phyloP scores from a whole-genome alignment of 2,888 invertebrate species.

The Melipona bicolor region DNA sequence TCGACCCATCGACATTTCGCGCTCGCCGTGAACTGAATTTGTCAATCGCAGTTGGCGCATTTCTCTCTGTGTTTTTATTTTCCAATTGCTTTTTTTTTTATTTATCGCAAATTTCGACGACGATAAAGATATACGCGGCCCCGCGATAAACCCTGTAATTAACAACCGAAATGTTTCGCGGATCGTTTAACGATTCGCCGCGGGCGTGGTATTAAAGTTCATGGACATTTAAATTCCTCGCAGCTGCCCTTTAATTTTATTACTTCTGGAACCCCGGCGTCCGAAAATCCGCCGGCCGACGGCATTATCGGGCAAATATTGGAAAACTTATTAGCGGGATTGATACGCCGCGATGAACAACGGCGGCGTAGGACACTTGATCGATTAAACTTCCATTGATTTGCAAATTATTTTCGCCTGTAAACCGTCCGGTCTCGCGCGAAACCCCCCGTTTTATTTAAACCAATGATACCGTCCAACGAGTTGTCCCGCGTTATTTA shows the following conservation, averaged over 20 bases:
- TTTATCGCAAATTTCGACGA: neutral
- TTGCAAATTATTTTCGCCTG: conserved; percentile 25
- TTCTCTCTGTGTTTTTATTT: neutral
- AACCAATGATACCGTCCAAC: neutral
- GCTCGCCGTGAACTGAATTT: neutral
- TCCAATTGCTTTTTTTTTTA: too few relatives aligned
- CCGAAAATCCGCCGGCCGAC: conserved; percentile 28
- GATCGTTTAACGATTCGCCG: neutral
- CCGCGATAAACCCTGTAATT: conserved; percentile 13
- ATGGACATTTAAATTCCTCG: conserved; percentile 23
- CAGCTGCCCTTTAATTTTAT: conserved; percentile 44
- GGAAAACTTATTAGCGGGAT: conserved; percentile 44
- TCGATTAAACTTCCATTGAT: conserved; percentile 49
- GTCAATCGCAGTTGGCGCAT: neutral
- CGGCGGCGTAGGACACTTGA: conserved; percentile 13
- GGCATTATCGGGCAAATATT: conserved; percentile 51
- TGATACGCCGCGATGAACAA: conserved; percentile 2
- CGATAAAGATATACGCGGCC: neutral
- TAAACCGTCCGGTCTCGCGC: neutral
- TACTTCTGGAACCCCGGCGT: conserved; percentile 4
- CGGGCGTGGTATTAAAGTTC: conserved; percentile 26
- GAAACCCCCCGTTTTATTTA: neutral
- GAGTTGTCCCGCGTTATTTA: conserved; percentile 1
- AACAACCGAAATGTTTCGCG: conserved; percentile 13
- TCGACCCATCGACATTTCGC: too few relatives aligned